Conservation (phyloP, 35 echinoderm and acorn worm species). For the Stichopus chloronotus region DNA sequence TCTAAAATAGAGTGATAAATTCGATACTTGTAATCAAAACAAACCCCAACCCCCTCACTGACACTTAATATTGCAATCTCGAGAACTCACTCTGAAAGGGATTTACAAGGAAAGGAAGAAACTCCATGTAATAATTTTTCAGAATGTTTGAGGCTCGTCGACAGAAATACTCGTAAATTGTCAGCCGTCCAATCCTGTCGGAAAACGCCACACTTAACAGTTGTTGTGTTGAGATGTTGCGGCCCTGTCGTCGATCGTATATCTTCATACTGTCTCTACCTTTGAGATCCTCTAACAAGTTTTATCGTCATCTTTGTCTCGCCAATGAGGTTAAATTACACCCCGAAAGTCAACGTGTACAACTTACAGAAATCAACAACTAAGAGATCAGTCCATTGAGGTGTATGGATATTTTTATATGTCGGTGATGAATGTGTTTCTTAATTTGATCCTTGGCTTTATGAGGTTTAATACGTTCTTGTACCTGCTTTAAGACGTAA, state of each 20-base stretch:
- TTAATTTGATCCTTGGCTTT: no score
- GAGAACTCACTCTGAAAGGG: background rate
- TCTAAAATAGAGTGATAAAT: slow-evolving; percentile 33
- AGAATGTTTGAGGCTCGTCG: slow-evolving; percentile 16
- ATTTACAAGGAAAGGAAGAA: background rate
- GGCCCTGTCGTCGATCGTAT: background rate
- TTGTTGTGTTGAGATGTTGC: slow-evolving; percentile 30
- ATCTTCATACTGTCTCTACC: background rate
- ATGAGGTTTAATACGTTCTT: no score
- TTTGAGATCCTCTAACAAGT: slow-evolving; percentile 11
- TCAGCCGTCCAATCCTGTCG: background rate
- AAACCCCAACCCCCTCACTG: background rate
- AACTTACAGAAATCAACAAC: no score
- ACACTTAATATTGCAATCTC: slow-evolving; percentile 2
- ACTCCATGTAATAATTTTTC: background rate
- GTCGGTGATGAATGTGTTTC: no score
- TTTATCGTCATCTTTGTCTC: slow-evolving; percentile 18
- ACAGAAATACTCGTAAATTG: slow-evolving; percentile 38
- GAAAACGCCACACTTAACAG: slow-evolving; percentile 17
- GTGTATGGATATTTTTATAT: no score
- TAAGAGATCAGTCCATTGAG: no score
- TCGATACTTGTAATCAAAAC: slow-evolving; percentile 30
- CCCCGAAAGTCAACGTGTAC: no score
- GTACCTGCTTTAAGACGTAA: no score
- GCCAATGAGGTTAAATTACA: background rate